These are phyloP conservation scores for Pterocles burchelli DNA, from an alignment of 2,113 vertebrate species.

Conservation along the genomic window DNA sequence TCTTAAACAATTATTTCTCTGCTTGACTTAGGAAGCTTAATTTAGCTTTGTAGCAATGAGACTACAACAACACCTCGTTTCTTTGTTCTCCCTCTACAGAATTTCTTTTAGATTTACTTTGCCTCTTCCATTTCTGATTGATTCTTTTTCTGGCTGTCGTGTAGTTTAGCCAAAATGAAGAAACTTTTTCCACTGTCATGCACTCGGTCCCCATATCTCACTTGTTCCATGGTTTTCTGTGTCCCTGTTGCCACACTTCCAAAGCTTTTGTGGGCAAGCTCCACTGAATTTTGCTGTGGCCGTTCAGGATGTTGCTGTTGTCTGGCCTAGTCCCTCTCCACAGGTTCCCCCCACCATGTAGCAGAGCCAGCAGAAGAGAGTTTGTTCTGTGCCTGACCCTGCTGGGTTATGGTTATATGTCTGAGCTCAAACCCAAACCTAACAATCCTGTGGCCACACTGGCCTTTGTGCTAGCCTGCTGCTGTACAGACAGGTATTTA, in stretches of 20 bases:
- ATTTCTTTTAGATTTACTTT: not conserved
- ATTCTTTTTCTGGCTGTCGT: not conserved
- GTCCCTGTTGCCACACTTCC: not conserved
- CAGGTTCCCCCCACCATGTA: not conserved
- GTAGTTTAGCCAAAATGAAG: not conserved
- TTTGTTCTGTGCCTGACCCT: not conserved
- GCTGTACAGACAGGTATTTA: not conserved
- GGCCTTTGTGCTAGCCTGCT: not conserved
- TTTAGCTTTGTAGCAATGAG: not conserved
- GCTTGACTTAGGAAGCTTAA: not conserved
- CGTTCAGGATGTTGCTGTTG: not conserved
- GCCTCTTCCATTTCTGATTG: not conserved
- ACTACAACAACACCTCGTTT: not conserved
- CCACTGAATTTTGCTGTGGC: not conserved
- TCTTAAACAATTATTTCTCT: slow-evolving; percentile 23
- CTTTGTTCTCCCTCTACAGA: not conserved
- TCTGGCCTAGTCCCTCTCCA: not conserved
- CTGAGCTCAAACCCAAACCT: not conserved
- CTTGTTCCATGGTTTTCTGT: not conserved
- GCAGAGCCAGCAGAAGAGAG: not conserved
- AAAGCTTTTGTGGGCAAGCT: not conserved
- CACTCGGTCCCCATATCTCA: not conserved
- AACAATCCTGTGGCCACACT: not conserved
- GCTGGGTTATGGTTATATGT: not conserved
- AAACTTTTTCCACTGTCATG: not conserved